These are phyloP conservation scores for Chaetops frenatus DNA, from an alignment of 2,113 vertebrate genomes.

Conservation along the genomic window DNA sequence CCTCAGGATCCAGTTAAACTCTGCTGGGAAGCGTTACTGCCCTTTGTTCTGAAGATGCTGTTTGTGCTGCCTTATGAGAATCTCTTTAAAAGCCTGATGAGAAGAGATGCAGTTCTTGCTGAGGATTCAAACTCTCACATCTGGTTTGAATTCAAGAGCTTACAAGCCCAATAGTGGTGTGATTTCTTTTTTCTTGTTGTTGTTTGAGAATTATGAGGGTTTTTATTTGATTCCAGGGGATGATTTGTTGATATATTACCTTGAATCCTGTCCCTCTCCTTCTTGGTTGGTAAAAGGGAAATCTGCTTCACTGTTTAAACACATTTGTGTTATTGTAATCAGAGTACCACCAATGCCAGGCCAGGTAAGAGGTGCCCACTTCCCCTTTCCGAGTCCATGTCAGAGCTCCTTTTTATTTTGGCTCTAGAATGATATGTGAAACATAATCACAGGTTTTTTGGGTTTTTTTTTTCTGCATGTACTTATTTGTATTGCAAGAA, in stretches of 20 bases:
- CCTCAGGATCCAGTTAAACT: slow-evolving; percentile 15
- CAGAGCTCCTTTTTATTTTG: not conserved
- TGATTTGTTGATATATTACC: not conserved
- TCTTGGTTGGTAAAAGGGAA: not conserved
- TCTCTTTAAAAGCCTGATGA: not conserved
- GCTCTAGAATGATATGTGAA: not conserved
- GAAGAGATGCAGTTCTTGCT: not conserved
- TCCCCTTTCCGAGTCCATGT: not conserved
- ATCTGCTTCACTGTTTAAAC: not conserved
- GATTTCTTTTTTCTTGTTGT: not conserved
- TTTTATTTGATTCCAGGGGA: not conserved
- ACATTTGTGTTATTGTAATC: not conserved
- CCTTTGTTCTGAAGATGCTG: slow-evolving; percentile 18
- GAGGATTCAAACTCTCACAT: not conserved
- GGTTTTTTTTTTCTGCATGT: not conserved
- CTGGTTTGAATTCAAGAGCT: slow-evolving; percentile 20
- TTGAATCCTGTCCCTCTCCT: not conserved
- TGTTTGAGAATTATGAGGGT: not conserved
- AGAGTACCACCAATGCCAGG: not conserved
- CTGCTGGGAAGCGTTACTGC: not conserved
- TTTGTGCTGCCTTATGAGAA: not conserved
- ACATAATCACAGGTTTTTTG: not conserved
- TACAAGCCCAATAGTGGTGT: not conserved
- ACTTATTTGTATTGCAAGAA: not conserved
- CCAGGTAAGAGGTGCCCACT: not conserved